Percentiles rank a stretch among this genome's conserved stretches.
Evolutionary conservation across 1,140 invertebrate species (phyloP).

Genomic region (Pogonomyrmex californicus): DNA sequence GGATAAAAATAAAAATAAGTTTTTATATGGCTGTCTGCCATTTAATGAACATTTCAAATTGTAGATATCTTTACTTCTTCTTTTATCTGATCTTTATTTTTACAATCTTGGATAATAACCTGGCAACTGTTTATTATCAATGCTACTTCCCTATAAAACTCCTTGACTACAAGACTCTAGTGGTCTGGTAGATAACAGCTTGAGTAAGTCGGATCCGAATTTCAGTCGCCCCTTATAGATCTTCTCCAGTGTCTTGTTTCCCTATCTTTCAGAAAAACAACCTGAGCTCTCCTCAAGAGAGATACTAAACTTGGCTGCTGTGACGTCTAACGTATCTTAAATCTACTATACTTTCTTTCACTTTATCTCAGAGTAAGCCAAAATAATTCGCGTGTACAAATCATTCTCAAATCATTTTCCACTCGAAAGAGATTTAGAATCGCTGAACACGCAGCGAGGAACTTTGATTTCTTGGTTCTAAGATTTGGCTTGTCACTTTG

Average conservation of each 20-base stretch:
- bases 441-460: neutral
- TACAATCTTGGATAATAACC: neutral
- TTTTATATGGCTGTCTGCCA: neutral
- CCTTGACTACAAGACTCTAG: neutral
- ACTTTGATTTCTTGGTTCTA: neutral
- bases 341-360: neutral
- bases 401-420: conserved; percentile 7
- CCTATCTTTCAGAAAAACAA: conserved; percentile 22
- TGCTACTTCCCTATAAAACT: conserved; percentile 4
- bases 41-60: neutral
- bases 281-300: neutral
- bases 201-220: conserved; percentile 21
- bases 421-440: neutral
- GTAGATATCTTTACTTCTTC: neutral
- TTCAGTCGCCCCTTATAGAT: conserved; percentile 21
- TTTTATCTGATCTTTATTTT: neutral
- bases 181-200: conserved; percentile 15
- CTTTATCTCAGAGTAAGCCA: neutral
- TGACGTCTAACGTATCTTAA: neutral
- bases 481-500: conserved; percentile 34
- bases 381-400: neutral
- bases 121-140: conserved; percentile 36
- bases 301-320: conserved; percentile 17
- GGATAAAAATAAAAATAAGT: neutral
- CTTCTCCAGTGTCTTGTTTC: conserved; percentile 33